Evolutionary conservation across 2,888 invertebrate species (phyloP).

Genomic region (Argyra leucocephala): DNA sequence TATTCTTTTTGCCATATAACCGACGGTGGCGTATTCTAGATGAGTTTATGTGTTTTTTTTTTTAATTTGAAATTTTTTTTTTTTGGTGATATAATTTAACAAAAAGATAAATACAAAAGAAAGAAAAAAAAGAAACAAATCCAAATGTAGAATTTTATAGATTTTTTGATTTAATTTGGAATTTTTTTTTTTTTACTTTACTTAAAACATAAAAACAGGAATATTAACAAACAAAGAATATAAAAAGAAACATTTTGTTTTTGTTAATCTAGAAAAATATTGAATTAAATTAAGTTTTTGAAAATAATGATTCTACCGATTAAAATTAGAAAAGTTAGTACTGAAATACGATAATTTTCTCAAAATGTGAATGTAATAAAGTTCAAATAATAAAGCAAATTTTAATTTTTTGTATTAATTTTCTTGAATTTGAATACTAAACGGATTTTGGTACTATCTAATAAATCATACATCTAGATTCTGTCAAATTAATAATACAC

Average conservation of each 20-base stretch:
- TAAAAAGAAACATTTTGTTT: slow-evolving; percentile 42
- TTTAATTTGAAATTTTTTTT: slow-evolving; percentile 19
- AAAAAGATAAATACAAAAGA: not conserved
- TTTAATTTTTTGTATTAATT: no score
- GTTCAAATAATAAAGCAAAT: no score
- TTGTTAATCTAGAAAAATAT: slow-evolving; percentile 18
- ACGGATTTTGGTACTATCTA: no score
- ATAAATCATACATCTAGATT: no score
- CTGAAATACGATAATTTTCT: no score
- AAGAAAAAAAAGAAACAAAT: not conserved
- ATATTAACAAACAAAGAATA: slow-evolving; percentile 44
- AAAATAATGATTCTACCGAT: no score
- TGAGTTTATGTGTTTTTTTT: slow-evolving; percentile 23
- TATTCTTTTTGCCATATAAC: slow-evolving; percentile 94
- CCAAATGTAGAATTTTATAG: slow-evolving; percentile 6
- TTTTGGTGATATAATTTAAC: slow-evolving; percentile 13
- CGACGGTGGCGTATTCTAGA: slow-evolving; percentile 93
- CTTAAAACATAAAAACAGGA: slow-evolving; percentile 39
- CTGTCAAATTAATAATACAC: no score
- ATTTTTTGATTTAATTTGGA: not conserved
- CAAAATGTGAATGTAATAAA: no score
- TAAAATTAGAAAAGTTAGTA: no score
- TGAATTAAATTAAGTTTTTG: no score
- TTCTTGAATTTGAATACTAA: no score
- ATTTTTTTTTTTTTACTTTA: slow-evolving; percentile 23